Conservation (phyloP, 2,888 invertebrate species). For the Eupithecia tripunctaria region DNA sequence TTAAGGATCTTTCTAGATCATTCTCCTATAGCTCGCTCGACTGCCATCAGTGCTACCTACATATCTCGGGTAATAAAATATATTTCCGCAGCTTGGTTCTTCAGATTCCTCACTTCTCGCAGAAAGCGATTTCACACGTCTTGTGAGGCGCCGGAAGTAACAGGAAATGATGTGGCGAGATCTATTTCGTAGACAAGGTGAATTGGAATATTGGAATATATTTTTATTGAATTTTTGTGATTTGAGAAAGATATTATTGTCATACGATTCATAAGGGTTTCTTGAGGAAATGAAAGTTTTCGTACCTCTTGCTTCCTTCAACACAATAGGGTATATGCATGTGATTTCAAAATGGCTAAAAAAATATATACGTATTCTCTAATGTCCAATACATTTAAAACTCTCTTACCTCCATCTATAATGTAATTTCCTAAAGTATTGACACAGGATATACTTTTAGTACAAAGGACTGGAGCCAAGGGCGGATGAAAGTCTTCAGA, state of each 20-base stretch:
- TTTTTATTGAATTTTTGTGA: slow-evolving; percentile 7
- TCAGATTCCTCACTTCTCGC: neutral
- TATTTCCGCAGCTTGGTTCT: slow-evolving; percentile 4
- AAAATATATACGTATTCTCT: too few relatives aligned
- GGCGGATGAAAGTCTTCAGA: slow-evolving; percentile 9
- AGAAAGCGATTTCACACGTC: neutral
- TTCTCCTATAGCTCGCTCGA: neutral
- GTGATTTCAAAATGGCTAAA: too few relatives aligned
- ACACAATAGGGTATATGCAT: too few relatives aligned
- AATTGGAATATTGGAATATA: slow-evolving; percentile 2
- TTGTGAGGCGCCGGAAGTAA: neutral
- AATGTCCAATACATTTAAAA: neutral
- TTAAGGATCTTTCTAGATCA: neutral
- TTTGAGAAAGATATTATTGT: neutral
- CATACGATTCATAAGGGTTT: neutral
- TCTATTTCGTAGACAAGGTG: slow-evolving; percentile 5
- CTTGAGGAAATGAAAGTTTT: neutral
- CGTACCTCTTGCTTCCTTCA: too few relatives aligned
- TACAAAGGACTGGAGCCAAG: slow-evolving; percentile 20
- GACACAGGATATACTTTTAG: slow-evolving; percentile 17
- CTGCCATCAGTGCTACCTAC: neutral
- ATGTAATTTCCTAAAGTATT: slow-evolving; percentile 12
- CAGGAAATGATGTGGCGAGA: slow-evolving; percentile 8
- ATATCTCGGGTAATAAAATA: neutral
- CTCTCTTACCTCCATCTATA: neutral